phyloP scores from a whole-genome alignment of 2,113 vertebrate species.

The Copsychus sechellarum region DNA sequence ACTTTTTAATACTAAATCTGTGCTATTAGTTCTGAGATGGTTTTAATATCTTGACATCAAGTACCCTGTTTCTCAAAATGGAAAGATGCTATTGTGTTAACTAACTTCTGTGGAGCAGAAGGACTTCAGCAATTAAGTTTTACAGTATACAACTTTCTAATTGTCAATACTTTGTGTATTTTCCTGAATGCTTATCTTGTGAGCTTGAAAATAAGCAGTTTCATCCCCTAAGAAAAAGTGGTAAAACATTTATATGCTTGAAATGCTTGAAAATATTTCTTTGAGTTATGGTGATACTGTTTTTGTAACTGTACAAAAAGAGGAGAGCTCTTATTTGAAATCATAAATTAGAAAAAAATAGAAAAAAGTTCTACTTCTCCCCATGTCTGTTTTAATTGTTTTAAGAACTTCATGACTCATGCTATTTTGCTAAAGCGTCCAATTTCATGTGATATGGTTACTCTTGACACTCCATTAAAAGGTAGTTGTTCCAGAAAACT shows the following conservation, averaged over 20 bases:
- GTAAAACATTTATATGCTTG: not conserved
- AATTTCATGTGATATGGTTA: not conserved
- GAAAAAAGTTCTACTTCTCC: not conserved
- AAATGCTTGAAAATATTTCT: not conserved
- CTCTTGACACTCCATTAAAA: not conserved
- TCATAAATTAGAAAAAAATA: not conserved
- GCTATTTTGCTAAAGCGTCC: not conserved
- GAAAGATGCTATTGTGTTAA: not conserved
- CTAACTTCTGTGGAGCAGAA: not conserved
- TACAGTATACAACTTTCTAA: not conserved
- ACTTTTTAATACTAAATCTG: slow-evolving; percentile 49
- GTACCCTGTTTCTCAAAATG: not conserved
- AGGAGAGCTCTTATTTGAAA: not conserved
- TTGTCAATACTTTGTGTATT: not conserved
- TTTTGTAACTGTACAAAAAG: not conserved
- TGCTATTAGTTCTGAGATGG: not conserved
- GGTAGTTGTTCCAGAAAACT: not conserved
- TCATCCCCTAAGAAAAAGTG: not conserved
- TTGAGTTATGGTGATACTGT: not conserved
- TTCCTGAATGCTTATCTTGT: not conserved
- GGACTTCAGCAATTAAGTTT: not conserved
- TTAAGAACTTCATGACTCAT: not conserved
- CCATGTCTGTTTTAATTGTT: not conserved
- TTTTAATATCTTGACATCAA: slow-evolving; percentile 33
- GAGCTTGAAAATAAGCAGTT: not conserved